Evolutionary conservation across 2,797 vertebrate species (phyloP).

Genomic region (Sciurus carolinensis): DNA sequence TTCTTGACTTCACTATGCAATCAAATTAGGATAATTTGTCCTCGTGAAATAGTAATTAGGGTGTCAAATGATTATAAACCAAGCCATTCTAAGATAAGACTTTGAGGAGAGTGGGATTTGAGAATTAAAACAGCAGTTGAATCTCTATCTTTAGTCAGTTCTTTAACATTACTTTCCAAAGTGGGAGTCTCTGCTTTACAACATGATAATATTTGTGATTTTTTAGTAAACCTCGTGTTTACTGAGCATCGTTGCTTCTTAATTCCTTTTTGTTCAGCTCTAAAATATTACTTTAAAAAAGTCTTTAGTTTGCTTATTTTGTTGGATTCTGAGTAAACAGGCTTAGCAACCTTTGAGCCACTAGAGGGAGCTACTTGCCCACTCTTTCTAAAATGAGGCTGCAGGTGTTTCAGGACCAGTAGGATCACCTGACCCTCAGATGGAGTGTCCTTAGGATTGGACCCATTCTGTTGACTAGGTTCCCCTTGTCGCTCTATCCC

Average conservation of each 20-base stretch:
- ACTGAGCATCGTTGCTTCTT: not conserved
- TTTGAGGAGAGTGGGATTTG: not conserved
- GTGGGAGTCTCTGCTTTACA: not conserved
- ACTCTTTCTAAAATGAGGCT: not conserved
- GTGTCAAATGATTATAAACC: not conserved
- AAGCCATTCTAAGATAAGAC: not conserved
- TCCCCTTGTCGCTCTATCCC: not conserved
- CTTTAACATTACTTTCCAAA: not conserved
- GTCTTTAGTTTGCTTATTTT: not conserved
- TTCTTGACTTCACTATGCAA: not conserved
- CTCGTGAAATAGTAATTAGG: not conserved
- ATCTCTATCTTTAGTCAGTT: not conserved
- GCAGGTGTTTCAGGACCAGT: accelerated
- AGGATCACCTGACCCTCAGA: not conserved
- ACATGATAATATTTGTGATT: not conserved
- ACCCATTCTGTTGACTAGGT: not conserved
- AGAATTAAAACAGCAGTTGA: not conserved
- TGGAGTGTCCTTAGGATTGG: not conserved
- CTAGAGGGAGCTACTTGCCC: slow-evolving; percentile 55
- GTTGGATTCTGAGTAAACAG: not conserved
- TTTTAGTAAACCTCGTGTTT: not conserved
- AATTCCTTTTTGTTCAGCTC: not conserved
- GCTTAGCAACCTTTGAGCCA: not conserved
- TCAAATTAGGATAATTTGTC: not conserved
- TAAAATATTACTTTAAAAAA: not conserved